Base-by-base conservation (phyloP, 2,888 invertebrate genomes). In the Drosophila buzzatii region DNA sequence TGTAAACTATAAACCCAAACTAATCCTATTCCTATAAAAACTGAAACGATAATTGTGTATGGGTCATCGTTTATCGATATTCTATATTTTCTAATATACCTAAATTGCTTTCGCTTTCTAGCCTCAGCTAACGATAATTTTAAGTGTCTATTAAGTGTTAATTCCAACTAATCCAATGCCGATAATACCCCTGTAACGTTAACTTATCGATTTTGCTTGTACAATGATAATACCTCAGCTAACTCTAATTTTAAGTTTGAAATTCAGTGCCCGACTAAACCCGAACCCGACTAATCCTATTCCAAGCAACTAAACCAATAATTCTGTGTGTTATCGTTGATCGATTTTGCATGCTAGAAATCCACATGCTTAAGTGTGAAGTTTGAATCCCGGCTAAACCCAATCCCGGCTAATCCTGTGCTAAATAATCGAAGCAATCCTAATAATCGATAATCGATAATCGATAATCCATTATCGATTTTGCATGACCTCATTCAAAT, bases 401-500 rank as follows among this genome's bases (percentile, higher is more conserved):
- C 7, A 53, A 9, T 37, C 16, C 52, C 9, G 23, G 37, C 16
- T 16, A 37, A 37, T 16, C 23, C 16, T 20, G 20, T 35, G 4
- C 35, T 8, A 14, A 35, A 10, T 49, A 8, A 20, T 12, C 7
- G 9, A 20, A 33, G 1, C 51, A n/a, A 33, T 9, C 27, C n/a
- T 33, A 10, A 10, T 49, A 49, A 31, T n/a, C 27, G 27, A 47
- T 31, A 23, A 37, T 2, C 35, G 52, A 52, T 37, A 8, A 4
- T 23, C 23, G 0, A 23, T 23, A n/a, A 35, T 14, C 7, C 20
- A 7, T 41, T 3, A 55, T 55, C 55, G 56, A 42, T 4, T 37
- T 53, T 53, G 52, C 52, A 53, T 55, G 39, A 39, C 39, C 39
- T 39, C 16, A 27, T 27, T n/a, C 3, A 51, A 70, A 9, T 37